Evolutionary conservation across 2,797 vertebrate genomes (phyloP), one percentile per base, ranked within the genome.

Genomic region (Alectoris magna): DNA sequence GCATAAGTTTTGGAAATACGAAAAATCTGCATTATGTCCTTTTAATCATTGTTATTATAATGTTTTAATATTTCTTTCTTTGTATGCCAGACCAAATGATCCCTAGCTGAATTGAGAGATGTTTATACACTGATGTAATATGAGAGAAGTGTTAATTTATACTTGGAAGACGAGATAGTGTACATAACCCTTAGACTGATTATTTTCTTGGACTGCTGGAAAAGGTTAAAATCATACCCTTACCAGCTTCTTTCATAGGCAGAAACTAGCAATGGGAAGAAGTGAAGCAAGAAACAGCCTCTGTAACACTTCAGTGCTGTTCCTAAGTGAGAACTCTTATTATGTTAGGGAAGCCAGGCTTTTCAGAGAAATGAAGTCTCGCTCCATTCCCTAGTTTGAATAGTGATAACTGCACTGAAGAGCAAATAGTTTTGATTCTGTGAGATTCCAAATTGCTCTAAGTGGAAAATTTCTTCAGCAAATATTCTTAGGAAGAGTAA

Each of bases 141-240:
- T 88, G 87, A 93, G 58, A 87, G 72, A 94, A 84, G 66, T 93
- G 83, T 91, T 94, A 94, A 94, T 55, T 87, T 88, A 39, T 41
- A 73, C 69, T 94, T 94, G 87, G 87, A 93, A 79, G 58, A 34
- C 8, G 4, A 38, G 34, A 51, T 78, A 67, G 67, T 78, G 51
- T 89, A 11, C 75, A 39, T 85, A 92, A 91, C 44, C 91, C 87
- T 88, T 92, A 82, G 34, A 91, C 78, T 84, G 56, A 6, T 77
- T 97, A 7, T 91, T 96, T 85, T 87, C 76, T 95, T 2, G 34
- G 74, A 88, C 94, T 72, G 38, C n/a, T 94, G 87, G 64, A 66
- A 88, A 90, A 96, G 64, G 75, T 93, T 94, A 87, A 80, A 91
- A 66, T 83, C 68, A 63, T 85, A 66, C 31, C 6, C 22, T 70